Base-by-base conservation (phyloP, 1,140 invertebrate genomes). In the Drosophila leontia region DNA sequence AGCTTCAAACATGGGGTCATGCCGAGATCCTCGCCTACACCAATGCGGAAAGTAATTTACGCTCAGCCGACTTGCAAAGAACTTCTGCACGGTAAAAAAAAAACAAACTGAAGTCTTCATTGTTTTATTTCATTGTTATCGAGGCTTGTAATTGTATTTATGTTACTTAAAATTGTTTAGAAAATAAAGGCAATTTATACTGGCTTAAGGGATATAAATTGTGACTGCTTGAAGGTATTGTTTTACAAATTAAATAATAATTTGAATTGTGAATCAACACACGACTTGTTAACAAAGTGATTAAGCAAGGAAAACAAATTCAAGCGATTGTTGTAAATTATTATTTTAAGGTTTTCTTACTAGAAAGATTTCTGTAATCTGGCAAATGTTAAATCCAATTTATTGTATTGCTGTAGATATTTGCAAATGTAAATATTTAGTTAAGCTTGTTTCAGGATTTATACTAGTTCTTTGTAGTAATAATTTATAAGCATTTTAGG, bases 11-110 rank as follows among this genome's bases (percentile, higher is more conserved):
- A 83, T 62, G 81, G 81, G 76, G 45, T 78, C 61, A 82, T 61
- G 71, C 62, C 67, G 37, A 23, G 67, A 23, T 19, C 50, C 42
- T 17, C n/a, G 51, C 44, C 53, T 42, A 45, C 44, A 39, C 51
- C 65, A 71, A 58, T 48, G 60, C 50, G 39, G 64, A 82, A 84
- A 88, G 84, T 83, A 87, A 87, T 88, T 87, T 87, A 80, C 83
- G 84, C 77, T 77, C 64, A 69, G 65, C 45, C 63, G 55, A 71
- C 82, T 64, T 71, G 37, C 60, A 78, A 70, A 67, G 34, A 68
- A 68, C 47, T 67, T 39, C 3, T 70, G 67, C 67, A 70, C 67
- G 12, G 62, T 7, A 7, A 51, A 19, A 58, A 50, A 63, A 41
- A 4, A 9, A 23, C 23, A 23, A 13, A 37, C 32, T 60, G 0